Conservation (phyloP, 2,888 invertebrate genomes). For the Dolichomitus sp. region DNA sequence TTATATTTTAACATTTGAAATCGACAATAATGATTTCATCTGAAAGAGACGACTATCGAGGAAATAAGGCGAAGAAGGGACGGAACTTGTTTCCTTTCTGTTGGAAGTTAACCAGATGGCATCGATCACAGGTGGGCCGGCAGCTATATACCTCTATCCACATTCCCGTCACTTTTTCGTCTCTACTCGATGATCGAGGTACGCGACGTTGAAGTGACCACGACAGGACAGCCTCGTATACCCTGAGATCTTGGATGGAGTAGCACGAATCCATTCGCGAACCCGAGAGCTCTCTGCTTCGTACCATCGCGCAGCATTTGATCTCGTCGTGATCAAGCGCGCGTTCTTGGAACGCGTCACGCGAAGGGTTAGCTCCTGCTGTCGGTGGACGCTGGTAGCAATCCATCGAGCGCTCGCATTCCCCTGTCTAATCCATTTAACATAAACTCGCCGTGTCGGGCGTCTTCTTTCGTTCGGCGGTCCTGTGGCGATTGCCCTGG, state of each 20-base stretch:
- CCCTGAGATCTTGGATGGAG: not conserved
- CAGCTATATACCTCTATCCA: constrained; percentile 42
- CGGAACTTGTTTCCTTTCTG: constrained; percentile 19
- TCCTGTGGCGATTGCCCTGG: constrained; percentile 58
- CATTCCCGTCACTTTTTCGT: constrained; percentile 67
- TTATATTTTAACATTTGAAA: not conserved
- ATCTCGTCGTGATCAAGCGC: constrained; percentile 37
- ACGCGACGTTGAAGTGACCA: constrained; percentile 12
- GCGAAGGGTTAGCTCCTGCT: constrained; percentile 45
- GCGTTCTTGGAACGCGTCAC: constrained; percentile 69
- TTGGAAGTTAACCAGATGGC: constrained; percentile 60
- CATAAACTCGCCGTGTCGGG: constrained; percentile 78
- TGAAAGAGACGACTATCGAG: not conserved
- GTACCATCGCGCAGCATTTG: constrained; percentile 11
- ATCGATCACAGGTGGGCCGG: constrained; percentile 65
- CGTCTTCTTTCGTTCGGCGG: constrained; percentile 62
- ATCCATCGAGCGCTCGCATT: constrained; percentile 83
- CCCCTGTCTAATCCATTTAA: constrained; percentile 86
- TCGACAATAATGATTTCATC: constrained; percentile 42
- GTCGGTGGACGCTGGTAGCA: constrained; percentile 70
- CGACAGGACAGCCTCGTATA: constrained; percentile 16
- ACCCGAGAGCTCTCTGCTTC: not conserved
- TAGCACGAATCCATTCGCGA: constrained; percentile 17
- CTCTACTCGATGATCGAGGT: constrained; percentile 39
- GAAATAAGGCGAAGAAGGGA: constrained; percentile 5